These are phyloP conservation scores for Drosophila fuyamai DNA, from an alignment of 1,140 invertebrate species.

Conservation along the genomic window DNA sequence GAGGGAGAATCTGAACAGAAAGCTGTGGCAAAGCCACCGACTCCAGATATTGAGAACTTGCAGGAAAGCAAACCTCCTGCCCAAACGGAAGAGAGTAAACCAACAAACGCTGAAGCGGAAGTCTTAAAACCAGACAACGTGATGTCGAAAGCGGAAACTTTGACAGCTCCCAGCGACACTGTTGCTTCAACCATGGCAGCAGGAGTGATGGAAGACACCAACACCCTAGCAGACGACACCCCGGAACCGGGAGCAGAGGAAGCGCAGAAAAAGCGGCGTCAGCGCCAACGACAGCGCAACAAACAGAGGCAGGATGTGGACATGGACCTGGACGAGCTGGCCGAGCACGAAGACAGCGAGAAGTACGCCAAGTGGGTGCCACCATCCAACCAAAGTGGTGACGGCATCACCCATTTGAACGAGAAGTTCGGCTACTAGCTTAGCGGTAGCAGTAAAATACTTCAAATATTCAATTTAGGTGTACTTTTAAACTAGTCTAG, in stretches of 20 bases:
- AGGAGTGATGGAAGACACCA: neutral
- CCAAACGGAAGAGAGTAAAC: slow-evolving; percentile 33
- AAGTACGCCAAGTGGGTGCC: slow-evolving; percentile 92
- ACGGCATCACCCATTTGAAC: slow-evolving; percentile 92
- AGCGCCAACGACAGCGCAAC: slow-evolving; percentile 59
- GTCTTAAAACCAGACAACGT: slow-evolving; percentile 28
- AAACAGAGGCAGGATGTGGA: slow-evolving; percentile 74
- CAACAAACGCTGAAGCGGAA: slow-evolving; percentile 56
- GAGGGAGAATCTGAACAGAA: slow-evolving; percentile 8
- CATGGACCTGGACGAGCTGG: slow-evolving; percentile 84
- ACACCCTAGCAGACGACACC: neutral
- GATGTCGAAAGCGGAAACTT: slow-evolving; percentile 36
- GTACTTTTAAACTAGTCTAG: slow-evolving; percentile 24
- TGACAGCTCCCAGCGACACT: slow-evolving; percentile 8
- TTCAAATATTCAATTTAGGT: slow-evolving; percentile 9
- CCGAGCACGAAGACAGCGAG: slow-evolving; percentile 86
- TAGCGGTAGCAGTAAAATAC: slow-evolving; percentile 13
- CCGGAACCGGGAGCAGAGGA: slow-evolving; percentile 42
- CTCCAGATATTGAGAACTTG: slow-evolving; percentile 4
- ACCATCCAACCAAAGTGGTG: slow-evolving; percentile 90
- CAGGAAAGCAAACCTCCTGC: slow-evolving; percentile 20
- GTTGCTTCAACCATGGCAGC: slow-evolving; percentile 9
- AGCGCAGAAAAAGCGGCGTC: slow-evolving; percentile 55
- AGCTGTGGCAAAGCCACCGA: slow-evolving; percentile 24
- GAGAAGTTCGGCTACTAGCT: slow-evolving; percentile 92